Evolutionary conservation across 2,113 vertebrate genomes (phyloP), one percentile per base, ranked within the genome.

Genomic region (Phaetusa simplex): DNA sequence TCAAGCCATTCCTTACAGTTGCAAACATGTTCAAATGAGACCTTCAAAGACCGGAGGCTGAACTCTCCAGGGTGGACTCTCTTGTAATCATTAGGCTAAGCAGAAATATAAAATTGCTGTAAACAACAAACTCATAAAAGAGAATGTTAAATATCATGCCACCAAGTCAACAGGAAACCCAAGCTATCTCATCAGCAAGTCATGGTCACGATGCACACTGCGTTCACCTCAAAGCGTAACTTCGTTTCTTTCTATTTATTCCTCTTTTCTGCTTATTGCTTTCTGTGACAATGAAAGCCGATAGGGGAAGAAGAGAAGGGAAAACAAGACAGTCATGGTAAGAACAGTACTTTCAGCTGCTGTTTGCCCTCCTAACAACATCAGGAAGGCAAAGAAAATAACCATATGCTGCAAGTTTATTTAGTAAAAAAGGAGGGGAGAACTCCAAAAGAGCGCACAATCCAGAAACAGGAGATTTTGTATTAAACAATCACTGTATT

Each of bases 51-150:
- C 76, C 91, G 88, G 91, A 98, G 82, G 96, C 97, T 97, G 95
- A 92, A 95, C 92, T 88, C 95, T 86, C 92, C 43, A 16, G 90
- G 94, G 95, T 90, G 96, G 95, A 97, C 95, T 87, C 91, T 94
- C 93, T 92, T 79, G 74, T 90, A 96, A 97, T 97, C 92, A 95
- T 95, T 90, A 97, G 96, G 83, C 96, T 96, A 96, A 95, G 97
- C 95, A 93, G 83, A 79, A 95, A 95, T 71, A 92, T 34, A 94
- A 97, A 97, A 96, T 17, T 89, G 96, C 96, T 78, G 82, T 86
- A 84, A 98, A 97, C 97, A 98, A 97, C 95, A 69, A 80, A 65
- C 38, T 85, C 77, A 53, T 72, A 50, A 93, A 93, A 93, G 86
- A 81, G 79, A 97, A 90, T 67, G 79, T 94, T 95, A 96, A 93